Conservation (phyloP, 2,797 vertebrate genomes). For the Scomberomorus guttatus region DNA sequence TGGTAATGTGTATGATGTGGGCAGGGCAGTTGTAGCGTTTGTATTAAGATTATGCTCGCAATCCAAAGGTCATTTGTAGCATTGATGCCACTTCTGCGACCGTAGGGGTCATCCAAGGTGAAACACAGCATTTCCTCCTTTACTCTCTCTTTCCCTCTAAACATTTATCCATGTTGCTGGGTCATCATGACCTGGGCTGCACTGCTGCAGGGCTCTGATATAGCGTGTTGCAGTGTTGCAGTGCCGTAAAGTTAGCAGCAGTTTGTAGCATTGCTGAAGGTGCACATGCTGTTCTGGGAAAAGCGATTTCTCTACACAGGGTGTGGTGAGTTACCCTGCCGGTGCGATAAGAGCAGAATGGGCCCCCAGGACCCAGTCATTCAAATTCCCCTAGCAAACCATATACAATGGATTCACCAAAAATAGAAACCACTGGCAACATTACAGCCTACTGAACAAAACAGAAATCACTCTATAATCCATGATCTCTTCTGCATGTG, state of each 20-base stretch:
- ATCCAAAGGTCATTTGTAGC: conserved; percentile 70
- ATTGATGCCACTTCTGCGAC: conserved; percentile 52
- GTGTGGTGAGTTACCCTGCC: conserved; percentile 74
- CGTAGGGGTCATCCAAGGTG: conserved; percentile 66
- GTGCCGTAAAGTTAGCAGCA: conserved; percentile 55
- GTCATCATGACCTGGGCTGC: conserved; percentile 65
- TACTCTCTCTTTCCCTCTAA: conserved; percentile 22
- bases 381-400: conserved; percentile 56
- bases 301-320: conserved; percentile 69
- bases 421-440: conserved; percentile 56
- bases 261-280: conserved; percentile 67
- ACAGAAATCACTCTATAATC: not conserved
- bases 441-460: conserved; percentile 7
- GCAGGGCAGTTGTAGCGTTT: conserved; percentile 36
- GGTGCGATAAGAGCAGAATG: conserved; percentile 74
- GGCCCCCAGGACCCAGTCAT: conserved; percentile 71
- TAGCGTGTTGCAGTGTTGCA: conserved; percentile 63
- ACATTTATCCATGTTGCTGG: conserved; percentile 62
- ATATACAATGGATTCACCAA: conserved; percentile 53
- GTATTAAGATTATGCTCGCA: conserved; percentile 42
- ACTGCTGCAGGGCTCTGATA: conserved; percentile 68
- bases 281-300: conserved; percentile 72
- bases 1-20: not conserved
- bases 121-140: conserved; percentile 38
- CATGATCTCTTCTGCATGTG: conserved; percentile 13